Conservation (phyloP, 1,140 invertebrate species). For the Ips nitidus region DNA sequence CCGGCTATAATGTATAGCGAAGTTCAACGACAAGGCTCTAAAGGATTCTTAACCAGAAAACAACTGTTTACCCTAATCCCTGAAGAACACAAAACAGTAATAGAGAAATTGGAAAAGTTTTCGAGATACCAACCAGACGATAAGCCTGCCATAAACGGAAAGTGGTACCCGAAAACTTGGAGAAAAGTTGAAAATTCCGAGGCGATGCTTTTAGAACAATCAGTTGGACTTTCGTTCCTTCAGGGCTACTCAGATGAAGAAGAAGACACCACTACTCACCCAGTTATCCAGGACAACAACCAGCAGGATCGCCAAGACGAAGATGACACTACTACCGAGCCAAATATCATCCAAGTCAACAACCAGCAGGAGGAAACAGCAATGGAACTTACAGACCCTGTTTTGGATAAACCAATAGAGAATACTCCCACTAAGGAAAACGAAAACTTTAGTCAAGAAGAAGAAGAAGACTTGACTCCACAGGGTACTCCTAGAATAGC, state of each 20-base stretch:
- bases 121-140: slow-evolving; percentile 12
- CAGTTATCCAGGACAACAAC: too few species aligned
- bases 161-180: slow-evolving; percentile 45
- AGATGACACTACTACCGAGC: too few species aligned
- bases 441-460: neutral
- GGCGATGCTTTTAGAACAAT: slow-evolving; percentile 45
- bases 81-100: slow-evolving; percentile 23
- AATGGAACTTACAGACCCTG: too few species aligned
- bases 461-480: neutral
- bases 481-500: neutral
- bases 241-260: slow-evolving; percentile 47
- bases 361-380: too few species aligned
- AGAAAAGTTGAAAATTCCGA: slow-evolving; percentile 36
- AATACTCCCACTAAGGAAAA: neutral
- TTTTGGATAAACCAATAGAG: too few species aligned
- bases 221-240: slow-evolving; percentile 46
- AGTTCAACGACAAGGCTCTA: slow-evolving; percentile 33
- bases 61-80: slow-evolving; percentile 40
- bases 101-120: slow-evolving; percentile 34
- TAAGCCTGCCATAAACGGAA: slow-evolving; percentile 21
- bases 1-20: slow-evolving; percentile 42
- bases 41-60: slow-evolving; percentile 33
- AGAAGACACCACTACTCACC: slow-evolving; percentile 20
- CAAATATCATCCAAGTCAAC: too few species aligned
- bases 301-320: too few species aligned